Evolutionary conservation across 2,113 vertebrate genomes (phyloP), one percentile per base, ranked within the genome.

Genomic region (Entelurus aequoreus): DNA sequence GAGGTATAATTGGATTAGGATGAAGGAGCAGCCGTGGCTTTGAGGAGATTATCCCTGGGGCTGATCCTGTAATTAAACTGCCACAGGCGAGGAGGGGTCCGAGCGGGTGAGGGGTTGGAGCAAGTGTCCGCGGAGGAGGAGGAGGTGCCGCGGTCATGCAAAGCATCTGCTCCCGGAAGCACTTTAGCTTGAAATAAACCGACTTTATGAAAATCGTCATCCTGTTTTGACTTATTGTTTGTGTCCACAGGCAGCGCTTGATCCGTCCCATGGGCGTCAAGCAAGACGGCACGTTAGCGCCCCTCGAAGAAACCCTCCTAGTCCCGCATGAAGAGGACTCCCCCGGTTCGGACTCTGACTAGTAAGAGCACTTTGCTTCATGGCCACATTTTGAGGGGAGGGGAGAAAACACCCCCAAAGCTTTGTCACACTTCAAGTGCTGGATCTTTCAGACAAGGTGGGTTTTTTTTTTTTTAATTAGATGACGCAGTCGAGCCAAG

Each of bases 1-100:
- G 93, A 95, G 92, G 92, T 95, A 87, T 97, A 98, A 97, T 98
- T 98, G 95, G 94, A 98, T 98, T 99, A 97, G 89, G 77, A 82
- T 89, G 85, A 88, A 93, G 92, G 89, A 78, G 90, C 88, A 88
- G 91, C 88, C 81, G 60, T 80, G 88, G 89, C 94, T 95, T 95
- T 97, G 94, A 95, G 91, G 93, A 97, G 94, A 96, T 98, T 95
- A 95, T 91, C 92, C 88, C 87, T 92, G 90, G 93, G 87, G 89
- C 93, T 94, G 94, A 91, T 94, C 94, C 92, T 89, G 89, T 96
- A 96, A 96, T 98, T 97, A 96, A 96, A 95, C 90, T 90, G 84
- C 91, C 72, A 74, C 82, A 52, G 79, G 53, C 62, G 62, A 38
- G 60, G 48, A 66, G 59, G 71, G 19, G 66, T 54, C 44, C 19